Conservation (phyloP, 2,888 invertebrate species). For the Epiperipatus broadwayi region DNA sequence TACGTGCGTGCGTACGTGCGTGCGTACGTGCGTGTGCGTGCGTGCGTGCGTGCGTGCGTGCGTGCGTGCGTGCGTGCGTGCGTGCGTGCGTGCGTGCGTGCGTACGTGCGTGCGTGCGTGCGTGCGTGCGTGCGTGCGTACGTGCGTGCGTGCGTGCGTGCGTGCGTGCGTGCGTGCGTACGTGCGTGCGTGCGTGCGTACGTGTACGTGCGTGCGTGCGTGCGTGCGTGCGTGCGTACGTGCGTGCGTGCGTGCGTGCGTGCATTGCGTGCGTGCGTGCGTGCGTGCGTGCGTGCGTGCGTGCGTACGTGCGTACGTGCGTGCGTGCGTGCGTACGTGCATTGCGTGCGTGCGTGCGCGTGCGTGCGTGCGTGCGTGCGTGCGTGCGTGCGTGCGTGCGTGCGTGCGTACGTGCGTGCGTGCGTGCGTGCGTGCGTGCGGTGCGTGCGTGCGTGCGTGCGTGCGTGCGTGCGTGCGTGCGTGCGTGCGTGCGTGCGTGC, state of each 20-base stretch:
- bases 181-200: slow-evolving; percentile 12
- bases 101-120: slow-evolving; percentile 11
- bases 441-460: slow-evolving; percentile 8
- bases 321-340: slow-evolving; percentile 12
- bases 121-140: slow-evolving; percentile 12
- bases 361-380: slow-evolving; percentile 10
- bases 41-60: slow-evolving; percentile 12
- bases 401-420: slow-evolving; percentile 5
- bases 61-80: slow-evolving; percentile 12
- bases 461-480: slow-evolving; percentile 8
- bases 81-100: slow-evolving; percentile 11
- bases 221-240: slow-evolving; percentile 12
- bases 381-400: slow-evolving; percentile 9
- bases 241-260: slow-evolving; percentile 12
- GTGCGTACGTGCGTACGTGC: slow-evolving; percentile 11
- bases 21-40: slow-evolving; percentile 11
- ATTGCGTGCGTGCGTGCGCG: too few species aligned
- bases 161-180: slow-evolving; percentile 12
- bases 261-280: slow-evolving; percentile 12
- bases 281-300: slow-evolving; percentile 12
- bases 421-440: too few species aligned
- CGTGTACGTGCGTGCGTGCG: slow-evolving; percentile 11
- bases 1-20: slow-evolving; percentile 11
- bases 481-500: slow-evolving; percentile 10
- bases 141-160: slow-evolving; percentile 12